Evolutionary conservation across 2,113 vertebrate species (phyloP), one percentile per base, ranked within the genome.

Genomic region (Calonectris borealis): DNA sequence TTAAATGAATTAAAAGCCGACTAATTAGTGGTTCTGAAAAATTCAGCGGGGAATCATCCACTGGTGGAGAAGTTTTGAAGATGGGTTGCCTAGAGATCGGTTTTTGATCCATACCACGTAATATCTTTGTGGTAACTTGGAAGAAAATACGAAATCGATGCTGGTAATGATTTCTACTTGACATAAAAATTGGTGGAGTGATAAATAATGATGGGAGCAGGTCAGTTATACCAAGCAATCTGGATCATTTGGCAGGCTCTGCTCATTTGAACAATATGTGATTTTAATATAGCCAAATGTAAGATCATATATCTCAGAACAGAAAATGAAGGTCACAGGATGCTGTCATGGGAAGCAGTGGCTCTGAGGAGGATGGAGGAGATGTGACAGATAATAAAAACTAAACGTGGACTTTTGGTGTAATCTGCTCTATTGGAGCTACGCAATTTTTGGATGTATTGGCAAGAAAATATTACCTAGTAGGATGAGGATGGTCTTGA

Each of bases 221-320:
- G 96, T 97, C 96, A 94, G 95, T 95, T 95, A 93, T 8, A 92
- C 94, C 1, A 38, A 95, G 95, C 92, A 96, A 96, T 96, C 96
- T 96, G 94, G 92, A 94, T 96, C 79, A 18, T 83, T 97, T 96
- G 96, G 94, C 93, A 96, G 76, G 76, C 93, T 96, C 46, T 77
- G 90, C 96, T 96, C 94, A 70, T 95, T 93, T 88, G 88, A 96
- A 96, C 96, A 96, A 94, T 94, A 96, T 95, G 94, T 92, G 90
- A 96, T 96, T 96, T 96, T 96, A 96, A 97, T 96, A 96, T 88
- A 96, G 92, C 96, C 94, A 97, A 97, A 97, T 95, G 90, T 55
- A 68, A 83, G 72, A 66, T 66, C 89, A 42, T 96, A 73, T 81
- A 95, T 96, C 90, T 96, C 54, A 3, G 71, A 90, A 58, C 13